phyloP scores from a whole-genome alignment of 2,888 invertebrate genomes.

The Sicus ferrugineus region DNA sequence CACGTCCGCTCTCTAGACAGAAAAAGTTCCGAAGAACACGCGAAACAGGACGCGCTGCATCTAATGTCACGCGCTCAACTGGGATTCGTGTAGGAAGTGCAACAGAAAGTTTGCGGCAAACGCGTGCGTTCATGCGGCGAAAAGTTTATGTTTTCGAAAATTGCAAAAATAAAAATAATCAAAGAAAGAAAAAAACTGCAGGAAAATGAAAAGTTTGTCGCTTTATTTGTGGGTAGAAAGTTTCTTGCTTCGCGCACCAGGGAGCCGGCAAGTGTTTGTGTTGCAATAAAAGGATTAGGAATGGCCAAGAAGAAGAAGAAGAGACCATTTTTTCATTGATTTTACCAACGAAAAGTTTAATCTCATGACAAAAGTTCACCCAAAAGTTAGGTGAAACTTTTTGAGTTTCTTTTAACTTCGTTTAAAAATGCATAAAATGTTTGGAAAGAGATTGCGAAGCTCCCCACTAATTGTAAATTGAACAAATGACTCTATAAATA shows the following conservation, averaged over 20 bases:
- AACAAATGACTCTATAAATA: no score
- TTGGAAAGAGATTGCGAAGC: no score
- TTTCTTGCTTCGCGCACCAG: background rate
- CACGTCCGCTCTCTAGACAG: no score
- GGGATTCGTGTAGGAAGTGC: background rate
- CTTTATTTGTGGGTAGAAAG: slow-evolving; percentile 5
- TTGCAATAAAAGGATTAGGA: slow-evolving; percentile 1
- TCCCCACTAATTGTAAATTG: no score
- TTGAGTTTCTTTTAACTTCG: no score
- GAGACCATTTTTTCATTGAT: no score
- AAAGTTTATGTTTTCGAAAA: background rate
- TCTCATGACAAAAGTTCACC: background rate
- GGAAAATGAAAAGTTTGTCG: background rate
- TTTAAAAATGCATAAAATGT: no score
- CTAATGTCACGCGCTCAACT: no score
- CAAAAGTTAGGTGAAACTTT: background rate
- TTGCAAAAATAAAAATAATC: background rate
- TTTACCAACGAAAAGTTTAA: background rate
- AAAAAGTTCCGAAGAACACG: no score
- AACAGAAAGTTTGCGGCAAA: slow-evolving; percentile 3
- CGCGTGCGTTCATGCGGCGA: background rate
- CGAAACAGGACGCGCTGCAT: no score
- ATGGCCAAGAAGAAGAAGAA: background rate
- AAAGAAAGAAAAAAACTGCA: background rate
- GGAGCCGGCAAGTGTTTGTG: background rate